Base-by-base conservation (phyloP, 1,140 invertebrate species). In the Aculops lycopersici region DNA sequence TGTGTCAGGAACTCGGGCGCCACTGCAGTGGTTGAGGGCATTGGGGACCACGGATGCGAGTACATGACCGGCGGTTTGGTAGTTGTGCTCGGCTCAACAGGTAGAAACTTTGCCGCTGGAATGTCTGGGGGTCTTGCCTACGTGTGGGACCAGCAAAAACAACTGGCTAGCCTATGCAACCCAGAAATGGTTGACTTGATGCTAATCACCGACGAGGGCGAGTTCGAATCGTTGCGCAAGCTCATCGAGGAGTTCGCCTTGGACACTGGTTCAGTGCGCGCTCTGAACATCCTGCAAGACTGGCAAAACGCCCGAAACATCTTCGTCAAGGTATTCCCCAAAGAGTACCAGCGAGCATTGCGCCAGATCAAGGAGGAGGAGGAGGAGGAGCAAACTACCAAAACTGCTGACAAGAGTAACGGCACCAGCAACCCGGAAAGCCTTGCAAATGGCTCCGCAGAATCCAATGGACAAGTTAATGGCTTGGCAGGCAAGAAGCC, bases 41-140 rank as follows among this genome's bases (percentile, higher is more conserved):
- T 88, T 40, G 90, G 90, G 38, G 90, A 97, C 64, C 88, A 97
- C 58, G 88, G 84, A 20, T 97, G 90, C 64, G 90, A 98, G 60
- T 98, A 97, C 55, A 98, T 98, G 90, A 98, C 90, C 35, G 88
- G 83, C 19, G 86, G 86, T 44, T 62, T 65, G 44, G 75, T 75
- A 43, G 60, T 98, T 4, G 77, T 97, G 53, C 64, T 97, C 12
- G 86, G 86, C 4, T 60, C 73, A n/a, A 88, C 81, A 13, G 86
- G 86, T 41, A 63, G 83, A 41, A 98, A 98, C 63, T 97, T 98
- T 62, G 88, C 84, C 31, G 90, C 90, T 42, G 90, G 88, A 49
- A 94, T 94, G 84, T 84, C 75, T 47, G 83, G 86, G 44, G 90
- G 90, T 46, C 75, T 95, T 45, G 90, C 90, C 1, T 98, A 83